Conservation (phyloP, 2,888 invertebrate genomes). For the Cetonia aurata region DNA sequence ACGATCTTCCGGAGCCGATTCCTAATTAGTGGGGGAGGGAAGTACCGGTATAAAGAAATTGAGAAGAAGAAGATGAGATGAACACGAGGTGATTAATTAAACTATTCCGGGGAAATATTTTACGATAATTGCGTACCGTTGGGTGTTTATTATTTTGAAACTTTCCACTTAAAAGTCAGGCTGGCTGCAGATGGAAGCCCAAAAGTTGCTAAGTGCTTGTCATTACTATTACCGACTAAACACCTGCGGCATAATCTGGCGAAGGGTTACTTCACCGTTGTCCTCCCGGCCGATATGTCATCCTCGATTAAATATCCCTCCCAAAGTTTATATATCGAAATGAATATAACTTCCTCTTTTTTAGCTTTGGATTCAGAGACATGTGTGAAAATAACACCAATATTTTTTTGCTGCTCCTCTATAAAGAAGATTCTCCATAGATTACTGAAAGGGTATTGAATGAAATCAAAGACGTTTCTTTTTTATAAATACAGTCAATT, state of each 20-base stretch:
- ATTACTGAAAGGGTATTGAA: too few relatives aligned
- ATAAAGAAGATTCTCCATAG: too few relatives aligned
- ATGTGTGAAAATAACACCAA: too few relatives aligned
- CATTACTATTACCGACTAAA: constrained; percentile 54
- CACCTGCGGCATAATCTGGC: constrained; percentile 55
- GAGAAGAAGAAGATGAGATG: constrained; percentile 26
- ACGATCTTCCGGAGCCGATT: background rate
- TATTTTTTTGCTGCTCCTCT: too few relatives aligned
- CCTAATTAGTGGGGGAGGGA: constrained; percentile 28
- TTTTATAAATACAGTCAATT: constrained; percentile 62
- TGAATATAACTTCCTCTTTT: too few relatives aligned
- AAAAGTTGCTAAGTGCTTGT: constrained; percentile 57
- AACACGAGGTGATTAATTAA: constrained; percentile 51
- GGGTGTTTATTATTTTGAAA: constrained; percentile 63
- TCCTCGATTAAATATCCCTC: constrained; percentile 9
- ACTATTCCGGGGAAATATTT: constrained; percentile 54
- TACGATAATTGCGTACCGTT: constrained; percentile 57
- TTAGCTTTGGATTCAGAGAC: too few relatives aligned
- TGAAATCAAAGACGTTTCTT: constrained; percentile 14
- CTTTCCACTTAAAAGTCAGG: constrained; percentile 62
- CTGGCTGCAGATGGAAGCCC: constrained; percentile 54
- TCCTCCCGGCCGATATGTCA: constrained; percentile 20
- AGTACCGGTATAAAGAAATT: constrained; percentile 18
- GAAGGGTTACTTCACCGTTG: constrained; percentile 34
- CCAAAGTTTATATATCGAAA: background rate